Conservation (phyloP, 2,888 invertebrate genomes). For the Folsomia manolachei region DNA sequence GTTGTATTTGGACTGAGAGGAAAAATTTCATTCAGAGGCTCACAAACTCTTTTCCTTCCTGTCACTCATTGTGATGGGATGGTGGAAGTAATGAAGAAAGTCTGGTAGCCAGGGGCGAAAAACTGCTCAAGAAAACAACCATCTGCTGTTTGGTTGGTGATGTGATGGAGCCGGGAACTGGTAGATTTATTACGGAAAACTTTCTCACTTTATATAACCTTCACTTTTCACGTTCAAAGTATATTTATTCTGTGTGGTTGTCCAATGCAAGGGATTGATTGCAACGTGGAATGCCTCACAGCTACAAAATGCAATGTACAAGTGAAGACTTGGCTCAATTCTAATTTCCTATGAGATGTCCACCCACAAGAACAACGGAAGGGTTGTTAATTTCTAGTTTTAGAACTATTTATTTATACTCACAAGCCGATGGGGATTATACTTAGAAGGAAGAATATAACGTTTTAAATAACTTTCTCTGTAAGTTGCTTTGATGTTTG, state of each 20-base stretch:
- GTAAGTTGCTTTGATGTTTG: no score
- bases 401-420: no score
- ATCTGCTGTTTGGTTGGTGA: neutral
- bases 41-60: constrained; percentile 1
- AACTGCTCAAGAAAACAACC: constrained; percentile 1
- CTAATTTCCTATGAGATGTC: neutral
- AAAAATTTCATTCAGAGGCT: neutral
- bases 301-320: no score
- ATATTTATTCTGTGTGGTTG: no score
- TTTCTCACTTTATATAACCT: neutral
- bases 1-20: constrained; percentile 1
- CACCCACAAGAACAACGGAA: neutral
- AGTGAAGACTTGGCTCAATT: neutral
- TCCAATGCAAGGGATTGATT: neutral
- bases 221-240: neutral
- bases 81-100: constrained; percentile 25
- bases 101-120: constrained; percentile 12
- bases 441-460: no score
- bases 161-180: neutral
- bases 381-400: no score
- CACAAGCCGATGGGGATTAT: no score
- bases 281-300: neutral
- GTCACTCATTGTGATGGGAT: constrained; percentile 20
- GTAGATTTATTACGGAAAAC: neutral
- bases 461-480: no score